These are phyloP conservation scores for Ormyrus rosae DNA, from an alignment of 2,888 invertebrate genomes.

Conservation along the genomic window DNA sequence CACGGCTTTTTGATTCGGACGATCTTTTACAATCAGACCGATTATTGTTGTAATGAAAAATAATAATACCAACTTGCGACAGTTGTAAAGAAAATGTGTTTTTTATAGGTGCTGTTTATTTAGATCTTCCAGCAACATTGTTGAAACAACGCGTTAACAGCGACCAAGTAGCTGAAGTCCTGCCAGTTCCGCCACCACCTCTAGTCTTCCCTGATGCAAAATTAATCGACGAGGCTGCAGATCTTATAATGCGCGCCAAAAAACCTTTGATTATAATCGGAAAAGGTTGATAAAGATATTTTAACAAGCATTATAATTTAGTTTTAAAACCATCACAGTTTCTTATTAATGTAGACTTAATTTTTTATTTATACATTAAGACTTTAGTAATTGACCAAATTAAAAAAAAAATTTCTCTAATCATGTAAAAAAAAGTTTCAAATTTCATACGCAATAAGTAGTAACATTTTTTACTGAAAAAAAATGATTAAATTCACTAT, in stretches of 20 bases:
- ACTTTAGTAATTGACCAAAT: not conserved
- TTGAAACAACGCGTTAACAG: slow-evolving; percentile 78
- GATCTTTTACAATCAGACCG: not conserved
- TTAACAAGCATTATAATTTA: not conserved
- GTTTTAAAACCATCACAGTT: too few relatives aligned
- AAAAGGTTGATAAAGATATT: slow-evolving; percentile 79
- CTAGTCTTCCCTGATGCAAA: slow-evolving; percentile 83
- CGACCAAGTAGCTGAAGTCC: slow-evolving; percentile 65
- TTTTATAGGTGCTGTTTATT: slow-evolving; percentile 82
- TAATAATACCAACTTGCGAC: too few relatives aligned
- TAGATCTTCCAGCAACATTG: slow-evolving; percentile 94
- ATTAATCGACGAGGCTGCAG: slow-evolving; percentile 83
- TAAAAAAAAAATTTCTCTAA: not conserved
- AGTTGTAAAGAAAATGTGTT: not conserved
- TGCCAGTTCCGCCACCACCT: slow-evolving; percentile 79
- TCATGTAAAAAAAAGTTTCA: not conserved
- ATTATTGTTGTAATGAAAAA: not conserved
- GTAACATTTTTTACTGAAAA: too few relatives aligned
- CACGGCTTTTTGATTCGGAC: not conserved
- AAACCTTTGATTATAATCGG: slow-evolving; percentile 94
- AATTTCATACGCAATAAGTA: too few relatives aligned
- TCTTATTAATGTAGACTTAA: not conserved
- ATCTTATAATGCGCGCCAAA: slow-evolving; percentile 82
- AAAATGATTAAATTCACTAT: too few relatives aligned
- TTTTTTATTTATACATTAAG: not conserved